Conservation (phyloP, 1,140 invertebrate genomes). For the Euura lappo region DNA sequence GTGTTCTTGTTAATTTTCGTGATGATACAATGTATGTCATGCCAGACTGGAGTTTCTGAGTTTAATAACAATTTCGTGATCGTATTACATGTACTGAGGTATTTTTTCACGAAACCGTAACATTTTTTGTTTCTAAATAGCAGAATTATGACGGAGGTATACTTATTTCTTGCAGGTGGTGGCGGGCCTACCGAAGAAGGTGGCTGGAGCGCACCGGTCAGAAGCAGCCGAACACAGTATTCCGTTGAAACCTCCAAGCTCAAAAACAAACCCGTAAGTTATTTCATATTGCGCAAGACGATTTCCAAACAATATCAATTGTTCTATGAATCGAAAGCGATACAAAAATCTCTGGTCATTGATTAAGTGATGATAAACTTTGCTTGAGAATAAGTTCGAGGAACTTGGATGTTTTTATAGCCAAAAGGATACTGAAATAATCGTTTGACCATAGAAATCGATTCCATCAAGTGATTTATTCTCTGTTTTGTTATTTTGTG, state of each 20-base stretch:
- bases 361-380: not conserved
- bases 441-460: not conserved
- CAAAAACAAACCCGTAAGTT: slow-evolving; percentile 59
- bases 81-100: not conserved
- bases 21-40: slow-evolving; percentile 36
- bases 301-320: too few species aligned
- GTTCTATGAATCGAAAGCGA: not conserved
- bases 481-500: not conserved
- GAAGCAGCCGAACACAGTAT: slow-evolving; percentile 44
- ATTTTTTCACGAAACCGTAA: not conserved
- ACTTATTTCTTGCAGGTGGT: slow-evolving; percentile 32
- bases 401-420: not conserved
- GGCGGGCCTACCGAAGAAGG: slow-evolving; percentile 46
- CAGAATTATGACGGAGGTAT: slow-evolving; percentile 10
- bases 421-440: not conserved
- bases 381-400: not conserved
- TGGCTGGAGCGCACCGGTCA: slow-evolving; percentile 49
- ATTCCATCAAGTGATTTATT: not conserved
- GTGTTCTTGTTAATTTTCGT: not conserved
- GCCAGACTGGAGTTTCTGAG: slow-evolving; percentile 45
- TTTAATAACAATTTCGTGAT: slow-evolving; percentile 11
- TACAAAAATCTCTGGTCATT: not conserved
- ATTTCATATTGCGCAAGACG: not conserved
- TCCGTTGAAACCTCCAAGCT: slow-evolving; percentile 62
- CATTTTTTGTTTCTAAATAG: not conserved